Percentiles rank a stretch among this genome's conserved stretches.
phyloP scores from a whole-genome alignment of 1,140 invertebrate genomes.

The Orussus abietinus region DNA sequence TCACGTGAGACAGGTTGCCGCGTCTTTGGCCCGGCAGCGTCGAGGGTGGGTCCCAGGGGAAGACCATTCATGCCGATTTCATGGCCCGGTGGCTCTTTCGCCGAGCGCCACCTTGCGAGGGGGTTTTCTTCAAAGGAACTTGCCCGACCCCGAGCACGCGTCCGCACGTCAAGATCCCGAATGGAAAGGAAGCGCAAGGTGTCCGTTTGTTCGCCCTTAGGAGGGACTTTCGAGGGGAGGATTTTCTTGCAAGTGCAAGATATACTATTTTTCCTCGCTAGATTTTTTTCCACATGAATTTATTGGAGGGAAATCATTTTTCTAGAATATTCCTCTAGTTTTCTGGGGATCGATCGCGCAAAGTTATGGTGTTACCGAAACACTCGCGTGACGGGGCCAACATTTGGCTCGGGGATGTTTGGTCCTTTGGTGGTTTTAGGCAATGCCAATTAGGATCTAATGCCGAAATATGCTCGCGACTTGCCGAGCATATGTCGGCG shows the following conservation, averaged over 20 bases:
- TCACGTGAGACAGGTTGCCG: neutral
- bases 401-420: neutral
- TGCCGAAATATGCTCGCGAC: neutral
- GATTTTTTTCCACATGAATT: no score
- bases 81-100: neutral
- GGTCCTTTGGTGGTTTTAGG: neutral
- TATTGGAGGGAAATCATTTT: no score
- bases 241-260: no score
- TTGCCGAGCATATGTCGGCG: no score
- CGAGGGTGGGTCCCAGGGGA: neutral
- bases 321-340: no score
- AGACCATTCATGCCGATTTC: neutral
- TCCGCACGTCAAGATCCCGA: neutral
- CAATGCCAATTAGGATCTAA: neutral
- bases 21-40: neutral
- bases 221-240: no score
- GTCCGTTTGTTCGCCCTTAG: neutral
- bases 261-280: no score
- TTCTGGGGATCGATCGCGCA: no score
- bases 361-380: neutral
- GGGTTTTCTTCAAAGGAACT: neutral
- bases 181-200: slow-evolving; percentile 1
- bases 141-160: no score
- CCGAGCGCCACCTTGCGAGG: neutral
- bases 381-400: neutral